A percentile compares a stretch with the other conserved stretches of the same genome.
phyloP scores from a whole-genome alignment of 2,797 vertebrate genomes.

The Macroramphosus scolopax region DNA sequence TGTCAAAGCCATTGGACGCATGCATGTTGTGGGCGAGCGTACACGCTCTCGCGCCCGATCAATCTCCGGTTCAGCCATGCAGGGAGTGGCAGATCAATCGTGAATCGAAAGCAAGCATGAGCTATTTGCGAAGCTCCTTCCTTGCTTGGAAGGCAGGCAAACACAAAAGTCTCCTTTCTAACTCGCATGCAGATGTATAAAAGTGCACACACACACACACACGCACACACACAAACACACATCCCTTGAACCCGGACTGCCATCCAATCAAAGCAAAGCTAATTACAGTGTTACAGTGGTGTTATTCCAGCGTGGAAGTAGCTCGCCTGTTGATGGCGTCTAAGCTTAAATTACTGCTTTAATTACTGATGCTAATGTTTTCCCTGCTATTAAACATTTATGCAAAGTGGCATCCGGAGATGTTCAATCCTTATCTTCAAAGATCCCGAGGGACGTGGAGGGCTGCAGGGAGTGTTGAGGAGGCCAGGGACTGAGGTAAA shows the following conservation, averaged over 20 bases:
- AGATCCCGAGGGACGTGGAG: constrained; percentile 61
- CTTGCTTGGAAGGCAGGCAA: constrained; percentile 22
- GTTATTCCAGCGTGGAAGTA: constrained; percentile 68
- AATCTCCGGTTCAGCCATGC: constrained; percentile 35
- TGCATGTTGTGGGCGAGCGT: constrained; percentile 11
- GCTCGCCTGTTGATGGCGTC: constrained; percentile 70
- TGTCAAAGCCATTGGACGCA: constrained; percentile 48
- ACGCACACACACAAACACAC: constrained; percentile 16
- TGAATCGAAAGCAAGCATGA: constrained; percentile 21
- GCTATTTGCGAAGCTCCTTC: constrained; percentile 38
- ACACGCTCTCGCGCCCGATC: constrained; percentile 37
- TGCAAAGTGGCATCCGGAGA: constrained; percentile 78
- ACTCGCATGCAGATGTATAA: constrained; percentile 13
- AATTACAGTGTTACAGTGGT: constrained; percentile 71
- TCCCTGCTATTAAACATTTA: constrained; percentile 79
- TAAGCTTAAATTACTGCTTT: constrained; percentile 78
- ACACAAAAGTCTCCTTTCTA: constrained; percentile 35
- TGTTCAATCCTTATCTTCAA: constrained; percentile 73
- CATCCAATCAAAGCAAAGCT: constrained; percentile 70
- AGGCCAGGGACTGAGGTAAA: constrained; percentile 41
- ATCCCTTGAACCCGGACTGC: constrained; percentile 38
- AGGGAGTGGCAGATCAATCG: constrained; percentile 54
- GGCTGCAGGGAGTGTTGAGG: constrained; percentile 30
- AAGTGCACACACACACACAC: constrained; percentile 12
- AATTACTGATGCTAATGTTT: constrained; percentile 81